Evolutionary conservation across 2,113 vertebrate species (phyloP).

Genomic region (Pangasianodon gigas): DNA sequence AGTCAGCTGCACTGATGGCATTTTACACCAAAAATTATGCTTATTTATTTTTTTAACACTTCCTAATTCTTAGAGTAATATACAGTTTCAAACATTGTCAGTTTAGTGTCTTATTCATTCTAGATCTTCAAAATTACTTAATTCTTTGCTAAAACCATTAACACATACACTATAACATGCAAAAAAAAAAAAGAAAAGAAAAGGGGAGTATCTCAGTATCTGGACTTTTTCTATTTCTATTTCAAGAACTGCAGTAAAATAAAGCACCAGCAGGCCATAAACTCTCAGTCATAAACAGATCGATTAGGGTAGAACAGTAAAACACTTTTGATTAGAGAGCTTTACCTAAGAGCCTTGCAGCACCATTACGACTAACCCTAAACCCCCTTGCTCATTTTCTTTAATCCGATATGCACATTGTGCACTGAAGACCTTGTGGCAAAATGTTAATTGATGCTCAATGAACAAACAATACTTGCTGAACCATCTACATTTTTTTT

Average conservation of each 20-base stretch:
- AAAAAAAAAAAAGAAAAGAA: background rate
- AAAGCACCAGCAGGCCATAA: background rate
- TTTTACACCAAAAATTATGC: background rate
- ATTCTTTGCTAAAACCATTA: background rate
- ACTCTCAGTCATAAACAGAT: background rate
- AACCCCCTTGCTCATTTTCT: background rate
- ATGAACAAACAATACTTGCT: background rate
- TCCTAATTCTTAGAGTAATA: background rate
- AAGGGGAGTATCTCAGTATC: background rate
- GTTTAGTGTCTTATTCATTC: background rate
- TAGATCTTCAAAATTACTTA: background rate
- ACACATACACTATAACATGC: too few relatives aligned
- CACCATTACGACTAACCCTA: background rate
- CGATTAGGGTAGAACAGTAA: constrained; percentile 13
- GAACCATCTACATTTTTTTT: background rate
- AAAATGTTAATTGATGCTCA: background rate
- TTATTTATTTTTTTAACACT: background rate
- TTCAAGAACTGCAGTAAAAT: background rate
- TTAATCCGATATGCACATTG: background rate
- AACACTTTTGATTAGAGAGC: background rate
- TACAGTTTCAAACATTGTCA: background rate
- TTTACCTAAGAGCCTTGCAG: background rate
- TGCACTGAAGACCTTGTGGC: background rate
- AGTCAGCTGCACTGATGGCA: background rate
- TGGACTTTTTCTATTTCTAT: background rate